phyloP scores from a whole-genome alignment of 2,113 vertebrate species.

The Leptosomus discolor region DNA sequence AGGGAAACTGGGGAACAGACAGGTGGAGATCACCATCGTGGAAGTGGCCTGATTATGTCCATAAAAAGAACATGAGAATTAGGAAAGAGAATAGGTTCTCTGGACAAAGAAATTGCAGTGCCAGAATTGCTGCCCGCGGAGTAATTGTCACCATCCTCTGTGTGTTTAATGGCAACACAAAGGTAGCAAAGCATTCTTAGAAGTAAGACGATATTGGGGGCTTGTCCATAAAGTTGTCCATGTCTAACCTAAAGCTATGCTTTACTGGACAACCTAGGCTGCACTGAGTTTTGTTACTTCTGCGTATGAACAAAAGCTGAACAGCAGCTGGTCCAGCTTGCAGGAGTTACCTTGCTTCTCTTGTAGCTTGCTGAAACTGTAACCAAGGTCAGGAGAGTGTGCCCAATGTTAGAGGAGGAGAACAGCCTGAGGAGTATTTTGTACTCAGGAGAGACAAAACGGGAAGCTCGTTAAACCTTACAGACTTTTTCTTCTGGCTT shows the following conservation, averaged over 20 bases:
- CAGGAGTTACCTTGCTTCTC: not conserved
- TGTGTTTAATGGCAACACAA: not conserved
- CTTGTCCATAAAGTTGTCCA: not conserved
- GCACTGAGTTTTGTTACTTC: not conserved
- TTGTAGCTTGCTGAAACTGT: not conserved
- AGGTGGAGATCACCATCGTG: not conserved
- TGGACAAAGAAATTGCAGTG: not conserved
- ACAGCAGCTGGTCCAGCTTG: not conserved
- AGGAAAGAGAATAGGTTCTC: not conserved
- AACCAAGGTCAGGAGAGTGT: not conserved
- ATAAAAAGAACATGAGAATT: not conserved
- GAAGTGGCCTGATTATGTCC: not conserved
- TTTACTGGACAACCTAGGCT: not conserved
- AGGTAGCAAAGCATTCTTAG: not conserved
- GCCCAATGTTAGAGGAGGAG: not conserved
- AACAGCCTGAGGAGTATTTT: not conserved
- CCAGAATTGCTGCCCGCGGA: not conserved
- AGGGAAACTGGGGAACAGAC: not conserved
- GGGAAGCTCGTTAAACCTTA: not conserved
- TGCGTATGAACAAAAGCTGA: not conserved
- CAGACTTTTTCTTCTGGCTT: not conserved
- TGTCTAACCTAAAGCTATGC: not conserved
- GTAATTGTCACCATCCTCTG: not conserved
- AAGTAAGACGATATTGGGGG: rapidly evolving
- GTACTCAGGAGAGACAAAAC: not conserved